These are phyloP conservation scores for Drosophila parthenogenetica DNA, from an alignment of 2,888 invertebrate species.

Conservation along the genomic window DNA sequence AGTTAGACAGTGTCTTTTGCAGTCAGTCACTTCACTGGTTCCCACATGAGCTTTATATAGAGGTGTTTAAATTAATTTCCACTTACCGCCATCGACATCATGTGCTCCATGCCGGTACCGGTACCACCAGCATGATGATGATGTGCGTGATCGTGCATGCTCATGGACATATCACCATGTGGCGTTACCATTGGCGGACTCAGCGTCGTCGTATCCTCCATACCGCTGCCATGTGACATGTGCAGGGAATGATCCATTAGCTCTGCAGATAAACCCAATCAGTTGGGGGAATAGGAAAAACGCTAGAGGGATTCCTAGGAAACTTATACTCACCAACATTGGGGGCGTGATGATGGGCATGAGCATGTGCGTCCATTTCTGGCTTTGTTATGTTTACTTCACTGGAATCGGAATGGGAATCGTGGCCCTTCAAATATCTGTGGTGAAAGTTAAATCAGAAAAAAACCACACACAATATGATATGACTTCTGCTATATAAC, in stretches of 20 bases:
- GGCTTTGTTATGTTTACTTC: slow-evolving; percentile 2
- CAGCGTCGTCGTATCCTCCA: slow-evolving; percentile 54
- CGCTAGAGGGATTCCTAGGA: not conserved
- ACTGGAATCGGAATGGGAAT: not conserved
- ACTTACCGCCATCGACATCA: slow-evolving; percentile 85
- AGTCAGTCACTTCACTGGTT: not conserved
- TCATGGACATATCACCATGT: slow-evolving; percentile 33
- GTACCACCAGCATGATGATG: slow-evolving; percentile 62
- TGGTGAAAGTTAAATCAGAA: slow-evolving; percentile 31
- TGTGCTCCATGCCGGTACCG: slow-evolving; percentile 81
- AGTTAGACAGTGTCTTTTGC: not conserved
- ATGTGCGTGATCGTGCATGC: slow-evolving; percentile 55
- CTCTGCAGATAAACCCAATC: slow-evolving; percentile 10
- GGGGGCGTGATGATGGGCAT: slow-evolving; percentile 72
- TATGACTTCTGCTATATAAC: slow-evolving; percentile 14
- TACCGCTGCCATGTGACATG: slow-evolving; percentile 20
- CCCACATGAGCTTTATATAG: not conserved
- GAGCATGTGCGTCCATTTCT: slow-evolving; percentile 81
- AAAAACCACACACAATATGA: slow-evolving; percentile 1
- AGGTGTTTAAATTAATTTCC: not conserved
- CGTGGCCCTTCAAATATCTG: slow-evolving; percentile 20
- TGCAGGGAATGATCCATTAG: slow-evolving; percentile 67
- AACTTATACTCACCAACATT: slow-evolving; percentile 74
- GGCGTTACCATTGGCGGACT: slow-evolving; percentile 48
- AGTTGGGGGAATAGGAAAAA: not conserved